A percentile compares a stretch with the other conserved stretches of the same genome.
Evolutionary conservation across 2,888 invertebrate genomes (phyloP).

Genomic region (Phengaris arion): DNA sequence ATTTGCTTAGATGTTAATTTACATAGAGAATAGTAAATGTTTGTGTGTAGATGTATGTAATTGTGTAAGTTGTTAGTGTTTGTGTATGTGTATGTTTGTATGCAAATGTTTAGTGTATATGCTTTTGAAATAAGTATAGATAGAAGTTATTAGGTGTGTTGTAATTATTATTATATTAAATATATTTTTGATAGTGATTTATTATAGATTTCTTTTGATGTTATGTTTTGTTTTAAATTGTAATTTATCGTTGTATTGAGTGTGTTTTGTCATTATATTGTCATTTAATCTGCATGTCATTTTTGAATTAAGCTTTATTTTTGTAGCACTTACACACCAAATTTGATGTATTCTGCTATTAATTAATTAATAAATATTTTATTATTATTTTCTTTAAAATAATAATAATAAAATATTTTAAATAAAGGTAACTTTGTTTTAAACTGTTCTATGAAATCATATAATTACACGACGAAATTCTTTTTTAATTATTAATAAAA

Average conservation of each 20-base stretch:
- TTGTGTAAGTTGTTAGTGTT: no score
- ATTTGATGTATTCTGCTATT: constrained; percentile 30
- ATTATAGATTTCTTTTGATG: not conserved
- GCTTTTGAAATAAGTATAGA: constrained; percentile 15
- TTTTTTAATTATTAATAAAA: not conserved
- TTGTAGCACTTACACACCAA: constrained; percentile 33
- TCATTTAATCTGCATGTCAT: constrained; percentile 8
- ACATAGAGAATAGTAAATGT: not conserved
- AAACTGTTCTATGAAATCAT: not conserved
- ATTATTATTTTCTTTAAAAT: constrained; percentile 5
- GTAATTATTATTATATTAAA: not conserved
- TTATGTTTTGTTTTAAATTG: not conserved
- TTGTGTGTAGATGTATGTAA: constrained; percentile 17
- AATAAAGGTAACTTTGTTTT: not conserved
- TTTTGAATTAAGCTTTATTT: not conserved
- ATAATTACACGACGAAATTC: not conserved
- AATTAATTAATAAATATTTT: not conserved
- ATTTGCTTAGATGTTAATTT: not conserved
- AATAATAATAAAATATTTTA: constrained; percentile 19
- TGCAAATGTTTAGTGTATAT: not conserved
- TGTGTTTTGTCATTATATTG: not conserved
- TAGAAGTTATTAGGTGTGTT: constrained; percentile 11
- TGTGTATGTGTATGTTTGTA: no score
- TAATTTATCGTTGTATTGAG: constrained; percentile 3
- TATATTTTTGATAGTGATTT: not conserved